Percentiles rank a stretch among this genome's conserved stretches.
Conservation (phyloP, 2,113 vertebrate species). For the Xyliphius kryptos region DNA sequence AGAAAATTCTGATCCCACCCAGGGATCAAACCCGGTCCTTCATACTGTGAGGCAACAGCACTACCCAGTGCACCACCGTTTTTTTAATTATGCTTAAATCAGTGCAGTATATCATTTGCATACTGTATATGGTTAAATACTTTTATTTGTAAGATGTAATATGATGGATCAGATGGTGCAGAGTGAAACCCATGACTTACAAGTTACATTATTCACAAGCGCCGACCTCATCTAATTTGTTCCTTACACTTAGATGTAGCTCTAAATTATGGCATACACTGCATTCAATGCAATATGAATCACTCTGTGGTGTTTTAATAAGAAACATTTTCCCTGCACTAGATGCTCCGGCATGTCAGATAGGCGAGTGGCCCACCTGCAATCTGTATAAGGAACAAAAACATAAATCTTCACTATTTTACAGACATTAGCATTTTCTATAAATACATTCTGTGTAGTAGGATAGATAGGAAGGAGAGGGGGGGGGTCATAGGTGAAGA, state of each 20-base stretch:
- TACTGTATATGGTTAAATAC: no score
- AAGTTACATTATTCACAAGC: slow-evolving; percentile 11
- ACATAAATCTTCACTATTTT: slow-evolving; percentile 9
- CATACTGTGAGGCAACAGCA: no score
- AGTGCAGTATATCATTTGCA: no score
- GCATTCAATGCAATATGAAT: slow-evolving; percentile 17
- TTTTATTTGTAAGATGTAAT: no score
- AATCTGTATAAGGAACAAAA: slow-evolving; percentile 10
- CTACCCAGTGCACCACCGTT: no score
- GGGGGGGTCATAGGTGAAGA: not conserved
- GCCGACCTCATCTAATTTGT: slow-evolving; percentile 29
- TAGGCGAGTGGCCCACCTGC: slow-evolving; percentile 27
- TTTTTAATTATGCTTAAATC: no score
- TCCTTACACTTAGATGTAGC: slow-evolving; percentile 27
- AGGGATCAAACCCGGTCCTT: no score
- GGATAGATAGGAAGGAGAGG: not conserved
- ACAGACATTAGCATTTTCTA: slow-evolving; percentile 15
- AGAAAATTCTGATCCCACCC: no score
- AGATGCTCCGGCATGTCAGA: slow-evolving; percentile 28
- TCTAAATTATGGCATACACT: slow-evolving; percentile 30
- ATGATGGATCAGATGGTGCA: no score
- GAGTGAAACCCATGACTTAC: no score
- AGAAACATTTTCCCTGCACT: slow-evolving; percentile 14
- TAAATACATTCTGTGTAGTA: slow-evolving; percentile 15
- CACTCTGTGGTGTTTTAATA: slow-evolving; percentile 30